A percentile compares a stretch with the other conserved stretches of the same genome.
phyloP scores from a whole-genome alignment of 2,888 invertebrate genomes.

The Tanypteryx hageni region DNA sequence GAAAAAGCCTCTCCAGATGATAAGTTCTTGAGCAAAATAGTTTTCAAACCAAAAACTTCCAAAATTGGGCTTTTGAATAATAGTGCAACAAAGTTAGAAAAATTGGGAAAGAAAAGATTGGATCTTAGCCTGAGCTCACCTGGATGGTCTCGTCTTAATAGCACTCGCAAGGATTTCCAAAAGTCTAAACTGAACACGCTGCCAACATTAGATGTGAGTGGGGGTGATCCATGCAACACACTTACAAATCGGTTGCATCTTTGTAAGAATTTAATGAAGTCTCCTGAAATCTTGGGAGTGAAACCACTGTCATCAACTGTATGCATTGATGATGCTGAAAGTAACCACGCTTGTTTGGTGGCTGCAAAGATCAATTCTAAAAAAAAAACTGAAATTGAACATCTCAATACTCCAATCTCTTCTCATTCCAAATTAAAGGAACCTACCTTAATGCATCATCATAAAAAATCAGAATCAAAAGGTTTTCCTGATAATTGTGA shows the following conservation, averaged over 20 bases:
- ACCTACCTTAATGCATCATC: too few species aligned
- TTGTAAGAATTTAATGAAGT: neutral
- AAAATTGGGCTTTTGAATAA: neutral
- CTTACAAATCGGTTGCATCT: neutral
- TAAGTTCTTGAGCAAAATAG: neutral
- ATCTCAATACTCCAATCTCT: too few species aligned
- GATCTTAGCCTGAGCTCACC: neutral
- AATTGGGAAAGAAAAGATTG: neutral
- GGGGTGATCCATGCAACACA: neutral
- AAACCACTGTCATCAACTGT: neutral
- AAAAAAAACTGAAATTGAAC: too few species aligned
- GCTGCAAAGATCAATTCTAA: neutral
- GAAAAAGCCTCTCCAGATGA: neutral
- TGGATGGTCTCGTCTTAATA: conserved; percentile 22
- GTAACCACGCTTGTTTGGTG: neutral
- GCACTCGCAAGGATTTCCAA: conserved; percentile 28
- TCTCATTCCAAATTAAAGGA: too few species aligned
- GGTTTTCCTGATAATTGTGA: too few species aligned
- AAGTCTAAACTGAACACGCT: neutral
- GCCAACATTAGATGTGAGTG: conserved; percentile 42
- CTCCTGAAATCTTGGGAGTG: neutral
- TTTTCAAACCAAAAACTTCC: neutral
- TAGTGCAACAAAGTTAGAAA: neutral
- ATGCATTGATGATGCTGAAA: conserved; percentile 28
- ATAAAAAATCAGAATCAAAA: too few species aligned